Evolutionary conservation across 2,797 vertebrate genomes (phyloP).

Genomic region (Trematomus bernacchii): DNA sequence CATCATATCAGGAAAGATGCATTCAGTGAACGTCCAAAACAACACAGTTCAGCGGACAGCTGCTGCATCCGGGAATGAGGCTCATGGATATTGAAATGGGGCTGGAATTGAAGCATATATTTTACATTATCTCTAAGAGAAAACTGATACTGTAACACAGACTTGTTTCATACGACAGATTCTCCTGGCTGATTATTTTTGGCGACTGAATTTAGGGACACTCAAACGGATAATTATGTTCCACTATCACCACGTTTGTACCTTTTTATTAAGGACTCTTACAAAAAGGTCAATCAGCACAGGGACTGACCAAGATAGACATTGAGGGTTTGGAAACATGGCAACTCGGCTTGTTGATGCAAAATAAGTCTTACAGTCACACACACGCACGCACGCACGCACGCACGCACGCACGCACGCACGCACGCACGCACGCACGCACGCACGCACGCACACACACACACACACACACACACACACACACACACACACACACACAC

Average conservation of each 20-base stretch:
- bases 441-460: conserved; percentile 9
- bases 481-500: conserved; percentile 5
- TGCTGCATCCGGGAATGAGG: neutral
- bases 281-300: neutral
- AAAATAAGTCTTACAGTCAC: neutral
- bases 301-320: neutral
- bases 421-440: too few species aligned
- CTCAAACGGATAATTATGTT: conserved; percentile 22
- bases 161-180: neutral
- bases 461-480: too few species aligned
- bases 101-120: neutral
- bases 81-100: neutral
- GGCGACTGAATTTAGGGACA: conserved; percentile 7
- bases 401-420: neutral
- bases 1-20: conserved; percentile 4
- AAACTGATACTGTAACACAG: too few species aligned
- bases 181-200: conserved; percentile 5
- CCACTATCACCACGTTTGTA: conserved; percentile 21
- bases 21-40: neutral
- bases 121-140: too few species aligned
- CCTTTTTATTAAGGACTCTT: conserved; percentile 3
- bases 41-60: neutral
- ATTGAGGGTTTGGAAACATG: conserved; percentile 5
- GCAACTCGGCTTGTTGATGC: conserved; percentile 5
- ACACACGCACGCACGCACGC: too few species aligned